Percentiles rank a stretch among this genome's conserved stretches.
These are phyloP conservation scores for Drosophila subquinaria DNA, from an alignment of 2,888 invertebrate species.

Conservation along the genomic window DNA sequence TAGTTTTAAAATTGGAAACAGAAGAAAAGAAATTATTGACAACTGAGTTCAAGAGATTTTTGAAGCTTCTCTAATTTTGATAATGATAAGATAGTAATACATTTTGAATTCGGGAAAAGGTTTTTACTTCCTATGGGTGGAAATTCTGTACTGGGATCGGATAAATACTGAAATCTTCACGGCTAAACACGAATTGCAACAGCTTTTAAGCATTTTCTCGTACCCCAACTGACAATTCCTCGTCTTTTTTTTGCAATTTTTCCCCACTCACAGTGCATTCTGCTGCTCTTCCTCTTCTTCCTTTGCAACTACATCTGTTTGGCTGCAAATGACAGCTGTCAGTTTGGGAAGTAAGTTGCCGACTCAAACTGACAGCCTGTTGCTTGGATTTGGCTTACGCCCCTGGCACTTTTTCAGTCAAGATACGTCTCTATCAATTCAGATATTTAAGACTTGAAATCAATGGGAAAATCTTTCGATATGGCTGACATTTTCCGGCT, in stretches of 20 bases:
- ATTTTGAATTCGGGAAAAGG: too few relatives aligned
- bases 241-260: constrained; percentile 19
- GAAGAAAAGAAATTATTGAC: background rate
- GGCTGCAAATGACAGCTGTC: constrained; percentile 75
- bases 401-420: constrained; percentile 36
- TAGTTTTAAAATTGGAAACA: background rate
- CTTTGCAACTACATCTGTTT: constrained; percentile 1
- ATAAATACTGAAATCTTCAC: background rate
- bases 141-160: background rate
- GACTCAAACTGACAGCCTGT: constrained; percentile 72
- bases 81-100: background rate
- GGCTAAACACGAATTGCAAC: background rate
- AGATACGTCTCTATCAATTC: constrained; percentile 12
- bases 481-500: background rate
- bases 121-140: too few relatives aligned
- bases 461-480: background rate
- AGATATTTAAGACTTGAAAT: constrained; percentile 7
- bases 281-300: background rate
- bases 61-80: background rate
- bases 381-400: constrained; percentile 47
- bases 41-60: background rate
- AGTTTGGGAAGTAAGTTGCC: constrained; percentile 56
- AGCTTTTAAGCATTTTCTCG: background rate
- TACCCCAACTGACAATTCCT: background rate
- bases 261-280: constrained; percentile 13